Conservation (phyloP, 2,113 vertebrate genomes). For the Crotalus horridus region DNA sequence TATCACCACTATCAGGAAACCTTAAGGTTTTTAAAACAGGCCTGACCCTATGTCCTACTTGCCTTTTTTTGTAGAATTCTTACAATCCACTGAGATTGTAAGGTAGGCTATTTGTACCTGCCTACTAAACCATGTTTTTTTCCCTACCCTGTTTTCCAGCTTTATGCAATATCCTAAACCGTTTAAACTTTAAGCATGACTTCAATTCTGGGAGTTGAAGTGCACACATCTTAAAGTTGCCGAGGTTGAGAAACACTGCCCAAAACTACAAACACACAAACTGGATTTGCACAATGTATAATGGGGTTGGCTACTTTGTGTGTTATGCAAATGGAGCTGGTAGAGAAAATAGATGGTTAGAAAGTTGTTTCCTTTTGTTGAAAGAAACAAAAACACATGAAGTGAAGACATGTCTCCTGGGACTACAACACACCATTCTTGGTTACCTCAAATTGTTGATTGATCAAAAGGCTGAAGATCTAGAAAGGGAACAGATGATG, state of each 20-base stretch:
- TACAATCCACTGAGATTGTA: background rate
- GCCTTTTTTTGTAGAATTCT: background rate
- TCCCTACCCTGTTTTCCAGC: background rate
- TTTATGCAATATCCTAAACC: background rate
- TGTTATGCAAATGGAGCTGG: background rate
- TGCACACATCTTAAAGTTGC: background rate
- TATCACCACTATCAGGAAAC: background rate
- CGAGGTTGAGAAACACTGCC: background rate
- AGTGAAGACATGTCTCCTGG: background rate
- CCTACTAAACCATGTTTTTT: background rate
- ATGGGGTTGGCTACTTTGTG: background rate
- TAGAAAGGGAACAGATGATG: background rate
- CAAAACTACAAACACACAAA: background rate
- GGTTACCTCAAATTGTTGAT: background rate
- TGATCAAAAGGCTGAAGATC: background rate
- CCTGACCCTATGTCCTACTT: background rate
- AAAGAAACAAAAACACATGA: background rate
- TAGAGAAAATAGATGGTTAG: background rate
- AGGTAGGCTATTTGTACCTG: no score
- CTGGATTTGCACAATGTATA: background rate
- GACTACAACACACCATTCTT: background rate
- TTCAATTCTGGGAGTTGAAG: background rate
- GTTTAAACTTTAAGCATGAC: background rate
- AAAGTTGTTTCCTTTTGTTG: background rate
- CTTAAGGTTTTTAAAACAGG: background rate